Evolutionary conservation across 2,797 vertebrate genomes (phyloP).

Genomic region (Anabacerthia variegaticeps): DNA sequence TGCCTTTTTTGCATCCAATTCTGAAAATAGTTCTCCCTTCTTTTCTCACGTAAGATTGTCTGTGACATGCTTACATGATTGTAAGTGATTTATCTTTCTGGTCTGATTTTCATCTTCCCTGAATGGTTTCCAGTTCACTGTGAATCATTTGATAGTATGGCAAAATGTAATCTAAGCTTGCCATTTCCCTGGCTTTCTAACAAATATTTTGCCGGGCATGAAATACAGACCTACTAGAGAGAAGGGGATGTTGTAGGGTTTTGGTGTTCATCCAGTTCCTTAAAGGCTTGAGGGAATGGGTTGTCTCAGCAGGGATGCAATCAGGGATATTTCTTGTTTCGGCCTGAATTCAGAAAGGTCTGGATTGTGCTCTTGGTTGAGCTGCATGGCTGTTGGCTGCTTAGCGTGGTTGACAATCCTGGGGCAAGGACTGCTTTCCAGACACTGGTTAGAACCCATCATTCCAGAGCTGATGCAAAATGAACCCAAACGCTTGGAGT

Average conservation of each 20-base stretch:
- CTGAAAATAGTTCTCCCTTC: background rate
- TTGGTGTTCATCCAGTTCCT: background rate
- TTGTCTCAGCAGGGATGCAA: background rate
- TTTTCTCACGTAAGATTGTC: background rate
- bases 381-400: background rate
- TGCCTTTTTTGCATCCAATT: background rate
- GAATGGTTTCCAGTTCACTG: slow-evolving; percentile 11
- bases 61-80: background rate
- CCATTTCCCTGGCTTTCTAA: slow-evolving; percentile 4
- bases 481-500: fast-evolving
- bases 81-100: slow-evolving; percentile 22
- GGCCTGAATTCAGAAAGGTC: background rate
- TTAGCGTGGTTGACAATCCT: background rate
- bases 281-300: background rate
- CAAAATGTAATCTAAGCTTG: background rate
- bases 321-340: background rate
- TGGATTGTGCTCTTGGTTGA: background rate
- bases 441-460: background rate
- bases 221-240: background rate
- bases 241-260: background rate
- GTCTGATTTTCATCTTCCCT: slow-evolving; percentile 32
- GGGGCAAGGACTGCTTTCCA: background rate
- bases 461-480: fast-evolving
- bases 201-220: background rate
- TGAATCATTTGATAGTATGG: slow-evolving; percentile 15